Base-by-base conservation (phyloP, 2,888 invertebrate species). In the Cheilosia variabilis region DNA sequence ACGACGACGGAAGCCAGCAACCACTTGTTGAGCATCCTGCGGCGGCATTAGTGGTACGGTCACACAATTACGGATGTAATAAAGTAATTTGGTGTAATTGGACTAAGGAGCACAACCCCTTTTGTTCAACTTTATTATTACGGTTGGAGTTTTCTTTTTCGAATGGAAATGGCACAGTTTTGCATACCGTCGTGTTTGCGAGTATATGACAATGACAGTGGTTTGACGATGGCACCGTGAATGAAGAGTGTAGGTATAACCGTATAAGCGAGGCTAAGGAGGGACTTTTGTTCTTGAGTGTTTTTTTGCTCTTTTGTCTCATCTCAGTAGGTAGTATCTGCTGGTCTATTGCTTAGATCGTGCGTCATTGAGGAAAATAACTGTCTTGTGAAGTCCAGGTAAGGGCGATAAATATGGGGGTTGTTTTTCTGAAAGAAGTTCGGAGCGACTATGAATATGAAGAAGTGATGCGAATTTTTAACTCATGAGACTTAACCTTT, bases 51-150 rank as follows among this genome's bases (percentile, higher is more conserved):
- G 86, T 86, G 86, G 86, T 81, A 90, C 90, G 90, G 91, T 90
- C 90, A 90, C 90, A 91, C 91, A 91, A 91, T 91, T 91, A 91
- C 91, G 91, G 91, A 91, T 90, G 91, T 91, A 91, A 91, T 91
- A 91, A 91, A 91, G 90, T 91, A 91, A 91, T 91, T 91, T 91
- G 89, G 89, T 90, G 90, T 90, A 91, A 91, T 91, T 90, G 91
- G 91, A 90, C 89, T 89, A 88, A 89, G 87, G 88, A 86, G 81
- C 76, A 37, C 37, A 86, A 86, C 86, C 86, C 86, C 86, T 86
- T 86, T 86, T 86, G 86, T 86, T 86, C 86, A 81, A 86, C 81
- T 86, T 86, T 86, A 86, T 86, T 76, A 81, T 77, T 81, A 71
- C 76, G 72, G 84, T 71, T 55, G 81, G 76, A 86, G 86, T 86